Conservation (phyloP, 2,113 vertebrate species). For the Brachyhypopomus gauderio region DNA sequence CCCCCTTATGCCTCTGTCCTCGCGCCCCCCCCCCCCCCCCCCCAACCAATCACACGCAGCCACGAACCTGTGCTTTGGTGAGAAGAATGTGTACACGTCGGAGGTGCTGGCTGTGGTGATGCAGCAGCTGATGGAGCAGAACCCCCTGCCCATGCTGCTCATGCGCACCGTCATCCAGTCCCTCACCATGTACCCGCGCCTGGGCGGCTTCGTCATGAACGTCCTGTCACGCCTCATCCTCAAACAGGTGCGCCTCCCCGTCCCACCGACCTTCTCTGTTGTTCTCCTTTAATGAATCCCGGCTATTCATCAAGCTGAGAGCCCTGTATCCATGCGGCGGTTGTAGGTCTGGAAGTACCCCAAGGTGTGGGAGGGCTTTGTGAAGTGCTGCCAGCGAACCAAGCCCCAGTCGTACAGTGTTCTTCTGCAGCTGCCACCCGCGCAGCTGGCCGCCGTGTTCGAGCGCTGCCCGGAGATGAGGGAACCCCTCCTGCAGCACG, state of each 20-base stretch:
- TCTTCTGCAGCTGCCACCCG: slow-evolving; percentile 86
- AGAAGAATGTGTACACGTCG: slow-evolving; percentile 91
- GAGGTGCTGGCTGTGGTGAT: slow-evolving; percentile 96
- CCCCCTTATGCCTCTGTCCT: neutral
- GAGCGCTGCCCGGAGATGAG: slow-evolving; percentile 90
- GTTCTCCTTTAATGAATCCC: neutral
- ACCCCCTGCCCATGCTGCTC: slow-evolving; percentile 89
- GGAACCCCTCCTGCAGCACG: slow-evolving; percentile 86
- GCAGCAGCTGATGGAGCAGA: slow-evolving; percentile 98
- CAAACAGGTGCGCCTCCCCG: slow-evolving; percentile 81
- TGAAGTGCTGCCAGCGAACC: slow-evolving; percentile 93
- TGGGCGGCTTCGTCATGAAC: slow-evolving; percentile 95
- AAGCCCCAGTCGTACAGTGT: slow-evolving; percentile 92
- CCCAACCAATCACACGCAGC: slow-evolving; percentile 66
- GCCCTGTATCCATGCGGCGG: neutral
- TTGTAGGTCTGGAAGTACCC: slow-evolving; percentile 95
- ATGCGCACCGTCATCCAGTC: slow-evolving; percentile 97
- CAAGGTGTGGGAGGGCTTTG: slow-evolving; percentile 95
- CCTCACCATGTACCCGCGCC: slow-evolving; percentile 91
- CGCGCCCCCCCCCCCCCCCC: neutral
- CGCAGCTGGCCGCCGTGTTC: slow-evolving; percentile 83
- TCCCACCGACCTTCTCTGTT: neutral
- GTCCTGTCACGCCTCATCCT: slow-evolving; percentile 91
- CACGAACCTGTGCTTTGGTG: slow-evolving; percentile 92
- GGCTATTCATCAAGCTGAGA: neutral